Base-by-base conservation (phyloP, 35 echinoderm and acorn worm species). In the Nesometra sesokonis region DNA sequence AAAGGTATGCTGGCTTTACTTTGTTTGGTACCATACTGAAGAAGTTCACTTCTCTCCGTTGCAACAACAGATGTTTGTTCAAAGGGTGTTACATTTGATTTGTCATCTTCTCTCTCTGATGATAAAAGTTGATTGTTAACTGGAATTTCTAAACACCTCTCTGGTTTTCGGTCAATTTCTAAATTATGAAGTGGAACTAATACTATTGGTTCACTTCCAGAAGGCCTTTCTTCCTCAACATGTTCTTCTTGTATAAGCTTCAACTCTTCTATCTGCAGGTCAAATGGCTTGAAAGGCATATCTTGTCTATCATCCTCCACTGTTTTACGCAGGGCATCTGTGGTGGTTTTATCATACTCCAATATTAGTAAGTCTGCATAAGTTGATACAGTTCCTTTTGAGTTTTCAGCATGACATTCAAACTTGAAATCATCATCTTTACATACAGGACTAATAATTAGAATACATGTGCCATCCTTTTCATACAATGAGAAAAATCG, bases 341-440 rank as follows among this genome's bases (percentile, higher is more conserved):
- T 15, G 11, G 39, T 31, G n/a, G 29, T 15, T 46, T 17, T 33
- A 19, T 85, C 38, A 47, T 31, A 47, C 78, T 86, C 83, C 47
- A 84, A 35, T 17, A 85, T 29, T 15, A 38, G 46, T 19, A 91
- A 21, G 76, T 91, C 90, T 82, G 90, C 85, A 83, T 77, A 83
- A 9, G 90, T 77, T 34, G 86, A 91, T 27, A 87, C 85, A 37
- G 30, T 76, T 85, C n/a, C n/a, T n/a, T n/a, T n/a, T n/a, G n/a
- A n/a, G n/a, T n/a, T n/a, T n/a, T n/a, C n/a, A n/a, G n/a, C n/a
- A n/a, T n/a, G n/a, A n/a, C n/a, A n/a, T n/a, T n/a, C n/a, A n/a
- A n/a, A n/a, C n/a, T n/a, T n/a, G 40, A 85, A 80, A 76, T 88
- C 90, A 91, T 91, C 94, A 37, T 97, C 91, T 33, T 93, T 80